Base-by-base conservation (phyloP, 1,140 invertebrate genomes). In the Muscidifurax raptorellus region DNA sequence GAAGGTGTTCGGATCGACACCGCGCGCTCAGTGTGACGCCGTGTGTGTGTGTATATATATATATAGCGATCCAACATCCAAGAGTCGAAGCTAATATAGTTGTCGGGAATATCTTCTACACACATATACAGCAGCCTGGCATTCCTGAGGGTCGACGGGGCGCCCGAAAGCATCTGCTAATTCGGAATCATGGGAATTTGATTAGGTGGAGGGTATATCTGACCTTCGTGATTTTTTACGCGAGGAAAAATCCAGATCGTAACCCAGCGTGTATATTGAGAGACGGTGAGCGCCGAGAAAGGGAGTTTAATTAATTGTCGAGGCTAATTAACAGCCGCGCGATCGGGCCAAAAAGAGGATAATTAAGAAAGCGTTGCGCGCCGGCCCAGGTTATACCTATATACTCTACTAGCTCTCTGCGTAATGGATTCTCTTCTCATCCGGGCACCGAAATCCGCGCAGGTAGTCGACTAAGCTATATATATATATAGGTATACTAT, bases 161-260 rank as follows among this genome's bases (percentile, higher is more conserved):
- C 89, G 91, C 88, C 92, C 90, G 88, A 92, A 92, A 93, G 92
- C 92, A 93, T 92, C 92, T 92, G 92, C 92, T 93, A 93, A 93
- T 93, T 93, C 92, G 92, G 90, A 92, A 92, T 93, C 92, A 93
- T 93, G 92, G 91, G 90, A 91, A 91, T 93, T 93, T 93, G 92
- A 93, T 93, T 93, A 90, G 13, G 66, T 2, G 2, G n/a, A 13
- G 64, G 64, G 40, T 40, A n/a, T n/a, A n/a, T 3, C 22, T 6
- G 15, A n/a, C 6, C 52, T 18, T 18, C 44, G 44, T 1, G 7
- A 47, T 47, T 47, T 47, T 67, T 67, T 67, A 25, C n/a, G n/a
- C 27, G 2, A 67, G n/a, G n/a, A 27, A 27, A 2, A 12, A 47
- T 47, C 75, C 1, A 25, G 44, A 47, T 47, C 15, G 13, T n/a